Conservation (phyloP, 2,113 vertebrate species). For the Bubalus kerabau region DNA sequence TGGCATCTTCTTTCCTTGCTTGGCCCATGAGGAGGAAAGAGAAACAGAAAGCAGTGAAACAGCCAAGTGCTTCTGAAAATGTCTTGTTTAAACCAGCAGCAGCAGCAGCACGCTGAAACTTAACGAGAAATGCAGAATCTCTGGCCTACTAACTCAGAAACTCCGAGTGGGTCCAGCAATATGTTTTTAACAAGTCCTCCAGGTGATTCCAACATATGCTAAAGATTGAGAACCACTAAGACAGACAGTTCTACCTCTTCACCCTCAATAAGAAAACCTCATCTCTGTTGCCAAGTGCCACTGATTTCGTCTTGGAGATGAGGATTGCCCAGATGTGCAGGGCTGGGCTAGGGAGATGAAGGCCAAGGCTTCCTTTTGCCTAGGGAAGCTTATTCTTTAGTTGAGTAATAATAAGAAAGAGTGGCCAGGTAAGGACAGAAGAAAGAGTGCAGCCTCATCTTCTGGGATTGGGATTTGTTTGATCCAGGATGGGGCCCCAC, state of each 20-base stretch:
- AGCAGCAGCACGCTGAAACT: not conserved
- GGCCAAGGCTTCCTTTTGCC: fast-evolving
- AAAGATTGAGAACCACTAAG: not conserved
- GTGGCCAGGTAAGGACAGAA: not conserved
- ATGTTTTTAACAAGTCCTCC: not conserved
- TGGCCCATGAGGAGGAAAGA: not conserved
- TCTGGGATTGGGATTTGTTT: not conserved
- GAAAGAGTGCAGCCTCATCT: not conserved
- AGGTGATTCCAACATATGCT: not conserved
- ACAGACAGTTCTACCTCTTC: not conserved
- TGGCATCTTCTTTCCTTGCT: not conserved
- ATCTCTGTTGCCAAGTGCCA: not conserved
- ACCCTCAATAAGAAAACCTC: not conserved
- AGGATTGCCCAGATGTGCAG: not conserved
- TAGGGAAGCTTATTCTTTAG: not conserved
- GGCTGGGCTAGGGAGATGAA: not conserved
- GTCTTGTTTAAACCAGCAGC: not conserved
- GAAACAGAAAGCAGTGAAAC: not conserved
- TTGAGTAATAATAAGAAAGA: not conserved
- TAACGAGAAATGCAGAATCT: not conserved
- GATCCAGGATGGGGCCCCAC: not conserved
- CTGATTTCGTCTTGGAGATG: fast-evolving
- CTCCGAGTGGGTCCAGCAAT: fast-evolving
- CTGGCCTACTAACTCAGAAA: not conserved
- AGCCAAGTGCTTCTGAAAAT: not conserved